These are phyloP conservation scores for Andricus quercusramuli DNA, from an alignment of 2,888 invertebrate species.

Conservation along the genomic window DNA sequence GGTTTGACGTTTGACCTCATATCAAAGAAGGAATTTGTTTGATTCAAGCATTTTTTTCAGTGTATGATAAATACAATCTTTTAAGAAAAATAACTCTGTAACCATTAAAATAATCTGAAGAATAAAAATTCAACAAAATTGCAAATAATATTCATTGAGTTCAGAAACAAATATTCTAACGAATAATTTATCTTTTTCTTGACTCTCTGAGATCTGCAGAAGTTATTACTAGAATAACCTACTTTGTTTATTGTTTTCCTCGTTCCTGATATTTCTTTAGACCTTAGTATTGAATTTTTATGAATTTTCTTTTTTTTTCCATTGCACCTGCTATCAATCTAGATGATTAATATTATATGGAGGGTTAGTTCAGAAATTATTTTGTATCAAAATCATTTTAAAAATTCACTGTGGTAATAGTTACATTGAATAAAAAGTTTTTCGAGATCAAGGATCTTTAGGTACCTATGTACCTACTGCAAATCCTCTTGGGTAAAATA, in stretches of 20 bases:
- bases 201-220: not conserved
- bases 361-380: not conserved
- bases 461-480: not conserved
- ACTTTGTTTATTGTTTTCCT: not conserved
- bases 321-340: not conserved
- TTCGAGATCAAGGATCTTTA: constrained; percentile 6
- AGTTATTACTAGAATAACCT: not conserved
- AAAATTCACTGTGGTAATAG: not conserved
- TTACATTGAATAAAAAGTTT: not conserved
- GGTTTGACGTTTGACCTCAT: too few relatives aligned
- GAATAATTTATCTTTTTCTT: not conserved
- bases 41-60: too few relatives aligned
- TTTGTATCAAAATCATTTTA: not conserved
- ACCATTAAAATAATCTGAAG: too few relatives aligned
- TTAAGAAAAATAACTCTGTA: too few relatives aligned
- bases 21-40: too few relatives aligned
- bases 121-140: too few relatives aligned
- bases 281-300: not conserved
- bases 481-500: constrained; percentile 15
- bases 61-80: too few relatives aligned
- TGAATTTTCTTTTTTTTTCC: not conserved
- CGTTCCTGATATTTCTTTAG: not conserved
- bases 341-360: not conserved
- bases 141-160: not conserved
- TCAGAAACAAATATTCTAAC: not conserved